Evolutionary conservation across 64 coral and sea anemone species (phyloP).

Genomic region (Pocillopora verrucosa): DNA sequence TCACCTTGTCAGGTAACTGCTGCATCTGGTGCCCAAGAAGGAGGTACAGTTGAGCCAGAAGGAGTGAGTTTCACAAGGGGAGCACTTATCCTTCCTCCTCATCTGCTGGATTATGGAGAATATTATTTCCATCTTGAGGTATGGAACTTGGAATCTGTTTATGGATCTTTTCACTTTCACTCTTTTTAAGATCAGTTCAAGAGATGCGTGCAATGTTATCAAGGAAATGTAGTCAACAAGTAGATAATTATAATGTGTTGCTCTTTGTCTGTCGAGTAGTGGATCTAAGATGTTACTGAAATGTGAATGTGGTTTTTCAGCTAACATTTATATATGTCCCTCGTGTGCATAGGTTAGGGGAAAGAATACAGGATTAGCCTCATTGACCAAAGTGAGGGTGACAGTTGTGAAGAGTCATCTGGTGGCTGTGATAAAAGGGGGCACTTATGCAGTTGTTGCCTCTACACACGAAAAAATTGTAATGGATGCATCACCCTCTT

Average conservation of each 20-base stretch:
- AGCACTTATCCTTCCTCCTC: constrained; percentile 46
- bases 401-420: neutral
- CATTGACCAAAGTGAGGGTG: neutral
- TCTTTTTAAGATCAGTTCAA: too few species aligned
- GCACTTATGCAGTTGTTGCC: constrained; percentile 23
- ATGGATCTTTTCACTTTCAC: neutral
- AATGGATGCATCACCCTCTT: constrained; percentile 36
- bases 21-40: neutral
- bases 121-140: constrained; percentile 30
- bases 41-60: neutral
- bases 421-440: constrained; percentile 36
- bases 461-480: constrained; percentile 4
- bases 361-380: neutral
- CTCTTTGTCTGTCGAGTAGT: too few species aligned
- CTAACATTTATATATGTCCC: too few species aligned
- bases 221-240: too few species aligned
- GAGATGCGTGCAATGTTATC: too few species aligned
- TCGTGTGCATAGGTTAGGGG: neutral
- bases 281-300: too few species aligned
- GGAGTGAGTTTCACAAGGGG: neutral
- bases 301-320: too few species aligned
- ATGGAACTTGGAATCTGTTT: neutral
- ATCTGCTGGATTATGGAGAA: constrained; percentile 25
- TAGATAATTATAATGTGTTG: too few species aligned
- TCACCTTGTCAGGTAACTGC: neutral